Evolutionary conservation across 2,797 vertebrate species (phyloP).

Genomic region (Trachops cirrhosus): DNA sequence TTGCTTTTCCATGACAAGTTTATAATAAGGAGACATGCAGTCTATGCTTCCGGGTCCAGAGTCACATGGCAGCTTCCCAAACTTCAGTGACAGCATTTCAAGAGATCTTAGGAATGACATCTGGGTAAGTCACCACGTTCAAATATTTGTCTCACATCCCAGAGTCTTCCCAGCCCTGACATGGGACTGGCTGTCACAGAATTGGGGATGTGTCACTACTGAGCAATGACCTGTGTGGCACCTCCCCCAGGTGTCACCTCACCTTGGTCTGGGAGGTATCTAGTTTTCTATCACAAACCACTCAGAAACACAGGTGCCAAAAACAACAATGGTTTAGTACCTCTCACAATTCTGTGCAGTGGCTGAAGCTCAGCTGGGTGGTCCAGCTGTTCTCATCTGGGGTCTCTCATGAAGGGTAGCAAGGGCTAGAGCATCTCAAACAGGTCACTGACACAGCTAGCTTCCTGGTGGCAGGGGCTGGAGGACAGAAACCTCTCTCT

Average conservation of each 20-base stretch:
- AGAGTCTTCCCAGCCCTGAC: neutral
- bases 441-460: neutral
- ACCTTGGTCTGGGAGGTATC: neutral
- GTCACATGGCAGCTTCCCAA: neutral
- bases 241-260: neutral
- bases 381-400: neutral
- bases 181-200: neutral
- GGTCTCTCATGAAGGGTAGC: neutral
- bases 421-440: neutral
- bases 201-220: neutral
- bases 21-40: conserved; percentile 18
- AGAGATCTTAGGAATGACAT: neutral
- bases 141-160: neutral
- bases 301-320: neutral
- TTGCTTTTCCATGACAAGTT: conserved; percentile 72
- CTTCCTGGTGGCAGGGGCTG: neutral
- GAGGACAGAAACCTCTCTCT: neutral
- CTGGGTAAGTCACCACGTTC: neutral
- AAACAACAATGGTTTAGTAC: neutral
- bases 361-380: neutral
- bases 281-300: neutral
- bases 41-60: neutral
- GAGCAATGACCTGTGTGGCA: neutral
- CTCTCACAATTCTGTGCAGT: neutral
- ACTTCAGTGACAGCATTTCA: neutral